Evolutionary conservation across 2,888 invertebrate species (phyloP), one percentile per base, ranked within the genome.

Genomic region (Hermaeophaga mercurialis): DNA sequence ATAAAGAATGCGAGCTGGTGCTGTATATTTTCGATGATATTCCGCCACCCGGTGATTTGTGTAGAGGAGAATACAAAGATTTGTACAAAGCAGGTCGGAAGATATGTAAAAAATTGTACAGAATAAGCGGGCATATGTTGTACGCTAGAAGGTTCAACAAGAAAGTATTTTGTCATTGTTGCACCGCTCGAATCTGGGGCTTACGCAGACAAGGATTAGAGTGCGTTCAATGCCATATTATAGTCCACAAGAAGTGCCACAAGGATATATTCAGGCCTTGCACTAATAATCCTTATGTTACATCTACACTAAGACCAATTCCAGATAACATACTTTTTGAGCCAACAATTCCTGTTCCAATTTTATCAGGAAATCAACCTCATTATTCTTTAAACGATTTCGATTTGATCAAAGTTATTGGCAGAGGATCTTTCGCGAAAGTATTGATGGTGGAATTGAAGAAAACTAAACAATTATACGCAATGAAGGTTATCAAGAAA

Each of bases 201-300:
- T 84, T 99, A 70, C 99, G 99, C 11, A 87, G 97, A 59, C 97
- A 98, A 80, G 99, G 97, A 66, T 98, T 96, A 85, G 96, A 97
- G 80, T 99, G 99, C 81, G 94, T 95, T 75, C 96, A 95, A 80
- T 99, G 99, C 83, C 96, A 97, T 80, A 80, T 99, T 66, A 85
- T 98, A 75, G 97, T 99, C 67, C 99, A 99, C 84, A 99, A 99
- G 82, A 96, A 97, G 80, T 99, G 99, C 79, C 98, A 99, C 85
- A 97, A 98, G 79, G 85, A 95, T 68, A 94, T 97, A 63, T 90
- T 93, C 78, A 89, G 91, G 70, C 88, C 91, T 11, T 99, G 99
- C 81, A 87, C 89, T 70, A 90, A 85, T 71, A 88, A 91, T n/a
- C n/a, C 6, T 6, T 6, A 7, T 3, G 3, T 9, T n/a, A n/a